These are phyloP conservation scores for Listronotus oregonensis DNA, from an alignment of 1,140 invertebrate genomes.

Conservation along the genomic window DNA sequence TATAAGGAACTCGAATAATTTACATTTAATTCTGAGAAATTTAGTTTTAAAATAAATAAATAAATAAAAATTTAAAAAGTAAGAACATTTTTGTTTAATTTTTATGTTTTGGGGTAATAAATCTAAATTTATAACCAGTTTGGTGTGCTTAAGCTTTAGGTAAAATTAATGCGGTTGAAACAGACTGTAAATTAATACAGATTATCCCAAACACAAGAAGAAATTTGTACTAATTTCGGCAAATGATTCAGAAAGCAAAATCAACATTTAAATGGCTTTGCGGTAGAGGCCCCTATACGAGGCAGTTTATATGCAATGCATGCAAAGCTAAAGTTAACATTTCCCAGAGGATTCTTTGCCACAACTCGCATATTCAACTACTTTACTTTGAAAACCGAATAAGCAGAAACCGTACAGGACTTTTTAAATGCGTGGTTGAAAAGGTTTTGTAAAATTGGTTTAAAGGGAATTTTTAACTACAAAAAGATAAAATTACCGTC, in stretches of 20 bases:
- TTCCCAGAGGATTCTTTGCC: constrained; percentile 13
- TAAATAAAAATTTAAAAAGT: no score
- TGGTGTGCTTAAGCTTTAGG: no score
- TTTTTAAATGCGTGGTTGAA: constrained; percentile 1
- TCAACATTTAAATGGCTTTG: constrained; percentile 15
- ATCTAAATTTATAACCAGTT: no score
- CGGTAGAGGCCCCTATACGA: constrained; percentile 5
- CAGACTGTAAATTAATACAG: no score
- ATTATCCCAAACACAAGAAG: no score
- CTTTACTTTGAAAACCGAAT: constrained; percentile 10
- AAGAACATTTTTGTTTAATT: no score
- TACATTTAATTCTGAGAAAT: no score
- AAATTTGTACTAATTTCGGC: not conserved
- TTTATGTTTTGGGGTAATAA: no score
- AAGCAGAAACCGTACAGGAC: constrained; percentile 2
- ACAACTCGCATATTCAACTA: constrained; percentile 14
- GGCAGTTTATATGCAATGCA: constrained; percentile 11
- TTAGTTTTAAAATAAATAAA: no score
- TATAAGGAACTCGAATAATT: no score
- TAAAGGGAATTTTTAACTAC: not conserved
- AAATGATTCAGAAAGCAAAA: constrained; percentile 8
- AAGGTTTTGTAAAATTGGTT: constrained; percentile 6
- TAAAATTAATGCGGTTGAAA: no score
- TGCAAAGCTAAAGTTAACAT: constrained; percentile 10
- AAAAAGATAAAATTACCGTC: no score